phyloP scores from a whole-genome alignment of 2,797 vertebrate genomes.

The Hoplostethus mediterraneus region DNA sequence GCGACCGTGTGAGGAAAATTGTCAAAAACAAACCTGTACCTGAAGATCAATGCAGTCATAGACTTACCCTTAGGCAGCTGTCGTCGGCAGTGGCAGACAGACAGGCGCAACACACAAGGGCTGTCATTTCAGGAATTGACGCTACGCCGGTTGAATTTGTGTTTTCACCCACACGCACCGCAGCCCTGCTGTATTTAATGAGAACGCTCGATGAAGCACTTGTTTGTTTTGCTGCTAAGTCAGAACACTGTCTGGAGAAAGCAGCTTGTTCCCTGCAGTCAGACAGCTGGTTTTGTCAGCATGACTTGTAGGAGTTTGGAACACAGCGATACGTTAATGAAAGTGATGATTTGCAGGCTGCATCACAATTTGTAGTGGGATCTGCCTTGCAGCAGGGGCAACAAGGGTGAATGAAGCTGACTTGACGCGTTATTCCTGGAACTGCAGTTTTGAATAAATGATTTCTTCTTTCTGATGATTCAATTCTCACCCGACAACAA shows the following conservation, averaged over 20 bases:
- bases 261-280: slow-evolving; percentile 44
- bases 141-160: not conserved
- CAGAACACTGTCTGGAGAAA: slow-evolving; percentile 1
- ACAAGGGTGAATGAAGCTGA: not conserved
- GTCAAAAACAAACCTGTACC: slow-evolving; percentile 45
- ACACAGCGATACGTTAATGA: slow-evolving; percentile 43
- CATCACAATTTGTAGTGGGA: slow-evolving; percentile 21
- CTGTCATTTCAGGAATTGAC: slow-evolving; percentile 34
- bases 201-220: slow-evolving; percentile 15
- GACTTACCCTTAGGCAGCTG: slow-evolving; percentile 57
- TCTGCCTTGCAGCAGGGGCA: not conserved
- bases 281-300: slow-evolving; percentile 18
- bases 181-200: slow-evolving; percentile 19
- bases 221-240: slow-evolving; percentile 39
- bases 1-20: slow-evolving; percentile 17
- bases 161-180: not conserved
- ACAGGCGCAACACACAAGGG: slow-evolving; percentile 17
- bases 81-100: slow-evolving; percentile 41
- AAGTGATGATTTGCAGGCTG: slow-evolving; percentile 17
- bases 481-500: no score
- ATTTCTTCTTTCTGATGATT: no score
- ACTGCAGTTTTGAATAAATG: not conserved
- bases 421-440: not conserved
- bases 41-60: slow-evolving; percentile 60
- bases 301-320: slow-evolving; percentile 23